Evolutionary conservation across 2,113 vertebrate species (phyloP).

Genomic region (Oxyura jamaicensis): DNA sequence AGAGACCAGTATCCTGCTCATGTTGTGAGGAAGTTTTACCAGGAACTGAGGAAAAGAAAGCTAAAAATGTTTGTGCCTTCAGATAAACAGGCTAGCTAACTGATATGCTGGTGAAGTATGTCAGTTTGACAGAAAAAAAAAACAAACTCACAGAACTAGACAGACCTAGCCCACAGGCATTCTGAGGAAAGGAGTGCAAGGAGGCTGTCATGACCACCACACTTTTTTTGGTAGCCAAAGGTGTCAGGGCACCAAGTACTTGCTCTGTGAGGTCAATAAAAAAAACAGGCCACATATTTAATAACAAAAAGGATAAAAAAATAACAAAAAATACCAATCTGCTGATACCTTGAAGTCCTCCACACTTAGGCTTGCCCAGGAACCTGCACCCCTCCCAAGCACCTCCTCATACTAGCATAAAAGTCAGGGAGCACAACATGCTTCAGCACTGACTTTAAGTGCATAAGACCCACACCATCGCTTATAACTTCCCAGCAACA

Average conservation of each 20-base stretch:
- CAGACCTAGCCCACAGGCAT: not conserved
- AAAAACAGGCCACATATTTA: rapidly evolving
- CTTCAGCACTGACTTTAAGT: not conserved
- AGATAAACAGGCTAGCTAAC: rapidly evolving
- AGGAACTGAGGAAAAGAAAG: rapidly evolving
- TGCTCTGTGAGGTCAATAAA: not conserved
- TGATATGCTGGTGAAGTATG: not conserved
- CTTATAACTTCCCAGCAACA: not conserved
- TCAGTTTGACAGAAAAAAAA: not conserved
- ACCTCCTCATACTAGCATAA: rapidly evolving
- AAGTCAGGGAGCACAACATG: rapidly evolving
- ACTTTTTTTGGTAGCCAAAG: no score
- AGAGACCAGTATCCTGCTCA: not conserved
- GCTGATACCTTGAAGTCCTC: not conserved
- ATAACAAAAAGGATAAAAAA: not conserved
- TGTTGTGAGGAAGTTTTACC: not conserved
- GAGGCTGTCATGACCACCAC: rapidly evolving
- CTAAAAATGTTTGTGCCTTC: not conserved
- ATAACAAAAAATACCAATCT: not conserved
- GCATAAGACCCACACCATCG: rapidly evolving
- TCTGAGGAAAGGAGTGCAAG: not conserved
- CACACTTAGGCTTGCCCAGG: rapidly evolving
- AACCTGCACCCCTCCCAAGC: rapidly evolving
- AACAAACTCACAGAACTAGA: not conserved
- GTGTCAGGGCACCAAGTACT: rapidly evolving